Percentiles rank a stretch among this genome's conserved stretches.
These are phyloP conservation scores for Clostera curtula DNA, from an alignment of 2,888 invertebrate species.

Conservation along the genomic window DNA sequence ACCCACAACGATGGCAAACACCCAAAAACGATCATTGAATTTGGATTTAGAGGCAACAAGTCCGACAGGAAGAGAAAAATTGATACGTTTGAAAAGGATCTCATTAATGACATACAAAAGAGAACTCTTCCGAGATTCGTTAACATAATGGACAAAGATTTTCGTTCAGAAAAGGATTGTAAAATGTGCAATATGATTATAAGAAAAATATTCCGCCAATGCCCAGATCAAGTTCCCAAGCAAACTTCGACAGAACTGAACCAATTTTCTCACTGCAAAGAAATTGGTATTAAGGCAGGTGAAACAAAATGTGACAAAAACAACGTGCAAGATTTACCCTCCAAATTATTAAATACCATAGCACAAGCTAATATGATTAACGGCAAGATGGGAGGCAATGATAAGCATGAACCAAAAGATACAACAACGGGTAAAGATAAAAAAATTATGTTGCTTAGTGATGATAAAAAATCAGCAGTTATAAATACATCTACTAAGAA, in stretches of 20 bases:
- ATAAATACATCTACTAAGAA: conserved; percentile 27
- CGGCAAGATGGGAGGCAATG: conserved; percentile 1
- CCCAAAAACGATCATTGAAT: conserved; percentile 22
- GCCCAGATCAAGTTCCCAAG: too few species aligned
- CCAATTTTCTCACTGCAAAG: too few species aligned
- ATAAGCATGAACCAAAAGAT: conserved; percentile 1
- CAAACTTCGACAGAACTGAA: too few species aligned
- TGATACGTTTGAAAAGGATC: background rate
- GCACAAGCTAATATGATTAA: background rate
- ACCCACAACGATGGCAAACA: conserved; percentile 14
- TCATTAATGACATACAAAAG: too few species aligned
- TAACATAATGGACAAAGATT: too few species aligned
- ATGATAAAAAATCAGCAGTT: background rate
- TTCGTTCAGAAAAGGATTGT: too few species aligned
- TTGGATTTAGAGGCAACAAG: conserved; percentile 17
- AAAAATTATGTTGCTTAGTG: background rate
- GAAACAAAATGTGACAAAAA: too few species aligned
- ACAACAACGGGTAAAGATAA: conserved; percentile 5
- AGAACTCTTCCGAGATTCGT: too few species aligned
- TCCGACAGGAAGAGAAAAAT: conserved; percentile 1
- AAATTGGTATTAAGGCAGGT: too few species aligned
- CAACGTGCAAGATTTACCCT: too few species aligned
- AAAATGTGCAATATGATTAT: too few species aligned
- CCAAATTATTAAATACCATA: background rate
- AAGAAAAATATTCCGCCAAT: too few species aligned